phyloP scores from a whole-genome alignment of 1,140 invertebrate genomes.

The Trachelipus rathkii region DNA sequence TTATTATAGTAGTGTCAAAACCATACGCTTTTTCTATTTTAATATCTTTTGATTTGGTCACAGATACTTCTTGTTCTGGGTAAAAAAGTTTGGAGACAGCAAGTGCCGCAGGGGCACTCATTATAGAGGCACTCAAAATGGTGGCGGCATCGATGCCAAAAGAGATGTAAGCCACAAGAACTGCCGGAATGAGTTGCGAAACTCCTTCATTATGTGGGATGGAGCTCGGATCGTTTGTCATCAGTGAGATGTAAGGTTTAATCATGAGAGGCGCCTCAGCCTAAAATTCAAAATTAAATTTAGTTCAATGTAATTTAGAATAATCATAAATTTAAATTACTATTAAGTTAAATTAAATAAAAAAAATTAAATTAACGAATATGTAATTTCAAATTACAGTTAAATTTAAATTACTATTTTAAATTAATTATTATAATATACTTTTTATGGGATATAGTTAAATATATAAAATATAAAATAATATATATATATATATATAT shows the following conservation, averaged over 20 bases:
- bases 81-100: slow-evolving; percentile 84
- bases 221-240: slow-evolving; percentile 87
- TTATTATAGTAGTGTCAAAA: no score
- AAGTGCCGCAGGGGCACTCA: slow-evolving; percentile 89
- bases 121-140: slow-evolving; percentile 83
- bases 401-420: no score
- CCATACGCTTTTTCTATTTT: slow-evolving; percentile 52
- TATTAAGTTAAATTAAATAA: no score
- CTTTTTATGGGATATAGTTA: no score
- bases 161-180: slow-evolving; percentile 84
- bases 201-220: slow-evolving; percentile 84
- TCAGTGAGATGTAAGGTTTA: slow-evolving; percentile 70
- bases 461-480: no score
- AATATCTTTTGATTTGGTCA: slow-evolving; percentile 63
- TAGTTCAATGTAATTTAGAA: neutral
- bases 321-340: no score
- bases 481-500: neutral
- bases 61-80: slow-evolving; percentile 76
- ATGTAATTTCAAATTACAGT: no score
- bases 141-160: slow-evolving; percentile 80
- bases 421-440: no score
- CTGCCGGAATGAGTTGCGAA: slow-evolving; percentile 92
- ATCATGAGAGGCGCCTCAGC: slow-evolving; percentile 86
- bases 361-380: no score
- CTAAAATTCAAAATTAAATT: slow-evolving; percentile 54